These are phyloP conservation scores for Lithosia quadra DNA, from an alignment of 2,888 invertebrate species.

Conservation along the genomic window DNA sequence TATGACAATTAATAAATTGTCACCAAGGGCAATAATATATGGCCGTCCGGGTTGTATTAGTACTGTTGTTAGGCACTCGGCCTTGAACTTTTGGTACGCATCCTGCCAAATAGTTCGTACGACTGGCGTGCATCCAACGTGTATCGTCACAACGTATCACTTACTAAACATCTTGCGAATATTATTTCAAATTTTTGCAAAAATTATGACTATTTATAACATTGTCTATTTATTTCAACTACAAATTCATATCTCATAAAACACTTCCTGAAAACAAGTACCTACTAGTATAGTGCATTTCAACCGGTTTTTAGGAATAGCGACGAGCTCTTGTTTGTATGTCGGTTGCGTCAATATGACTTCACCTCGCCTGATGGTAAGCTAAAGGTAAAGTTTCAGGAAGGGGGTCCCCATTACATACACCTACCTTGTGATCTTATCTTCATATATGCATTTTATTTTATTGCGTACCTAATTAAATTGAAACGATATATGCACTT, in stretches of 20 bases:
- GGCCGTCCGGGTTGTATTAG: conserved; percentile 30
- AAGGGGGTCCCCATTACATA: too few relatives aligned
- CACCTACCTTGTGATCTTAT: too few relatives aligned
- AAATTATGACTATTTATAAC: too few relatives aligned
- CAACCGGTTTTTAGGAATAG: too few relatives aligned
- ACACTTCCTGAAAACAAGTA: too few relatives aligned
- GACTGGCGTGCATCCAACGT: conserved; percentile 59
- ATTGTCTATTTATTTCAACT: too few relatives aligned
- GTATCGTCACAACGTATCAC: conserved; percentile 42
- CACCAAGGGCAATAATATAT: conserved; percentile 44
- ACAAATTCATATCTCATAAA: too few relatives aligned
- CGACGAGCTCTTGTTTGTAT: too few relatives aligned
- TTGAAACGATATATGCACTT: not conserved
- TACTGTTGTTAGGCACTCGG: conserved; percentile 32
- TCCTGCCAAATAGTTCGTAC: conserved; percentile 57
- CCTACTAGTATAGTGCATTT: too few relatives aligned
- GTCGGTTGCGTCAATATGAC: too few relatives aligned
- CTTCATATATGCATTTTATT: not conserved
- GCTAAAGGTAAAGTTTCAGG: too few relatives aligned
- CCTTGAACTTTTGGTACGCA: conserved; percentile 60
- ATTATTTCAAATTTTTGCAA: conserved; percentile 16
- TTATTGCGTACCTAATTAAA: not conserved
- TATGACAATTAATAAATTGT: conserved; percentile 46
- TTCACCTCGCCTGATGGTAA: too few relatives aligned
- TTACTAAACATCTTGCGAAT: conserved; percentile 37